Percentiles rank a stretch among this genome's conserved stretches.
Conservation (phyloP, 2,797 vertebrate species). For the Mormyrops boulengeri region DNA sequence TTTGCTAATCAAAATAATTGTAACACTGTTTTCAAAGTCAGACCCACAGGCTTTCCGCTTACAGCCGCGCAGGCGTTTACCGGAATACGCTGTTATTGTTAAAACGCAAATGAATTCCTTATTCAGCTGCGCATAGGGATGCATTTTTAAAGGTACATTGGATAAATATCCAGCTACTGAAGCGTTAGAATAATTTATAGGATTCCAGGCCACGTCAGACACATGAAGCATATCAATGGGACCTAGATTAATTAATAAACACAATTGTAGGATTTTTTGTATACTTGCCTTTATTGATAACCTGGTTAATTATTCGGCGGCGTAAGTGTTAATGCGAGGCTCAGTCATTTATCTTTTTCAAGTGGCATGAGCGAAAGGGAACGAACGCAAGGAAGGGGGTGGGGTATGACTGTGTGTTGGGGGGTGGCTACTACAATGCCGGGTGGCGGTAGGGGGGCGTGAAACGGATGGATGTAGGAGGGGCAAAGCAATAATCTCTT, state of each 20-base stretch:
- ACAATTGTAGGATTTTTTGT: background rate
- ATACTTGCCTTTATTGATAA: background rate
- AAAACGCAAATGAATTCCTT: background rate
- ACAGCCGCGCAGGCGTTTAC: background rate
- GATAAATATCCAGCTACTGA: background rate
- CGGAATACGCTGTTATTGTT: background rate
- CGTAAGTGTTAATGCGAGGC: background rate
- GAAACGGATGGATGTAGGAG: conserved; percentile 36
- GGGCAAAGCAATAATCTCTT: conserved; percentile 40
- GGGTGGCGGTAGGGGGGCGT: conserved; percentile 23
- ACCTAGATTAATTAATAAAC: background rate
- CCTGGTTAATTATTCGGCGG: background rate
- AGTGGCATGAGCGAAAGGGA: conserved; percentile 16
- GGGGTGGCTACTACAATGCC: conserved; percentile 19
- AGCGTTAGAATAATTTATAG: background rate
- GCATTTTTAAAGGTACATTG: background rate
- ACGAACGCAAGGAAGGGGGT: conserved; percentile 16
- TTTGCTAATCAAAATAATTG: background rate
- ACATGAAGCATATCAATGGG: background rate
- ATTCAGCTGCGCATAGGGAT: background rate
- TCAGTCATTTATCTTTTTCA: conserved; percentile 22
- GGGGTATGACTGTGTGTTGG: conserved; percentile 18
- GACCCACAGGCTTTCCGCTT: background rate
- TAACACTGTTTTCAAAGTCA: background rate
- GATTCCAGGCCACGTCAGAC: background rate